A percentile compares a stretch with the other conserved stretches of the same genome.
These are phyloP conservation scores for Zoanthus sociatus DNA, from an alignment of 92 coral and sea anemone genomes.

Conservation along the genomic window DNA sequence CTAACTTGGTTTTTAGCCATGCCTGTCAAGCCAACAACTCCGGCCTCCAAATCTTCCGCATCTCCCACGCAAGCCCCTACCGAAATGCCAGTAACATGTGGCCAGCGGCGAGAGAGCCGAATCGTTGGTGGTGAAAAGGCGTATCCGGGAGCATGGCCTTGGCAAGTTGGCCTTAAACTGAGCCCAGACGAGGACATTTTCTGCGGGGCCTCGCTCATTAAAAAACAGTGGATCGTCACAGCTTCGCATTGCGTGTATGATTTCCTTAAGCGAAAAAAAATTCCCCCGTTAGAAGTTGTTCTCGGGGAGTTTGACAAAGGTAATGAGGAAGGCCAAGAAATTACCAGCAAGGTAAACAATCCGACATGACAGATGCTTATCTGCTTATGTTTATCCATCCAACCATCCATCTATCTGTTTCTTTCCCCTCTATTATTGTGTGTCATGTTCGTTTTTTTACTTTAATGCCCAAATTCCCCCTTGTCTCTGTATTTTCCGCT, in stretches of 20 bases:
- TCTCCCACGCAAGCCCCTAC: slow-evolving; percentile 13
- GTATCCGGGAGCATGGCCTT: slow-evolving; percentile 60
- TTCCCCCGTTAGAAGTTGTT: slow-evolving; percentile 51
- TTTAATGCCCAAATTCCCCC: no score
- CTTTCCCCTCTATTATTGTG: no score
- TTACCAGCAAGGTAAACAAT: slow-evolving; percentile 1
- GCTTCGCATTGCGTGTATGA: slow-evolving; percentile 67
- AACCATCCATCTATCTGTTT: no score
- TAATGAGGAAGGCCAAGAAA: slow-evolving; percentile 37
- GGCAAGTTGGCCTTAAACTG: slow-evolving; percentile 69
- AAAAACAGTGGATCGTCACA: slow-evolving; percentile 62
- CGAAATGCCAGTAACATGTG: slow-evolving; percentile 37
- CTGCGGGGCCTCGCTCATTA: slow-evolving; percentile 66
- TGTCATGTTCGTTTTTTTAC: no score
- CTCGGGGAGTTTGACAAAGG: slow-evolving; percentile 37
- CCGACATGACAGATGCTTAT: no score
- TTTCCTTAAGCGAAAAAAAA: slow-evolving; percentile 43
- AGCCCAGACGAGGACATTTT: slow-evolving; percentile 43
- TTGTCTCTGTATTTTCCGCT: no score
- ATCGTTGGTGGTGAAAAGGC: slow-evolving; percentile 63
- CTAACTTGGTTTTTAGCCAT: background rate
- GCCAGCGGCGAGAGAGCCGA: slow-evolving; percentile 46
- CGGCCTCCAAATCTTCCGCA: background rate
- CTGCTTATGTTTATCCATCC: background rate
- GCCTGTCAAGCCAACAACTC: background rate